Evolutionary conservation across 2,113 vertebrate genomes (phyloP).

Genomic region (Triplophysa rosa): DNA sequence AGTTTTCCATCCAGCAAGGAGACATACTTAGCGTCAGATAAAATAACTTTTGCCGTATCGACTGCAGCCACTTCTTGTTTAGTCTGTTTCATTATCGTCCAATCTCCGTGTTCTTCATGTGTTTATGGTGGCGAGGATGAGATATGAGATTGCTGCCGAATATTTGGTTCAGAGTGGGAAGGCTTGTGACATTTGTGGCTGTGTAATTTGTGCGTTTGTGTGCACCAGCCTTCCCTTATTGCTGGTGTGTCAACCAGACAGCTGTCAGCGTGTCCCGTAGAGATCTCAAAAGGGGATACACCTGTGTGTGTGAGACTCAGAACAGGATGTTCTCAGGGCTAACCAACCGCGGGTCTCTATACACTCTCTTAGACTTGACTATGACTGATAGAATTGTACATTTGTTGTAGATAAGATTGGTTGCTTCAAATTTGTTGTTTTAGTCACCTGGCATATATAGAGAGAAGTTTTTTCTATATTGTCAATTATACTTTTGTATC

Average conservation of each 20-base stretch:
- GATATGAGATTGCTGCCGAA: not conserved
- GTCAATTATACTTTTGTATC: too few species aligned
- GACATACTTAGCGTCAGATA: not conserved
- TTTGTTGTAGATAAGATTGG: not conserved
- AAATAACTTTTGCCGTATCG: not conserved
- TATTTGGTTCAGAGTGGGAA: not conserved
- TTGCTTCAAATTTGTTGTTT: not conserved
- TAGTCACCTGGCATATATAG: too few species aligned
- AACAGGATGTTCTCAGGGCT: conserved; percentile 47
- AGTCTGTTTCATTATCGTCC: conserved; percentile 26
- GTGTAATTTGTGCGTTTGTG: conserved; percentile 3
- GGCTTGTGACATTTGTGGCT: conserved; percentile 6
- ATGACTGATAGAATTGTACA: conserved; percentile 3
- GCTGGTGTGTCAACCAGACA: conserved; percentile 21
- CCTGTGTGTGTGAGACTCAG: conserved; percentile 34
- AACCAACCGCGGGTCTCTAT: not conserved
- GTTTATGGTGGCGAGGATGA: conserved; percentile 17
- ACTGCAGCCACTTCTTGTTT: conserved; percentile 14
- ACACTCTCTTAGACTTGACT: not conserved
- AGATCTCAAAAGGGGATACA: conserved; percentile 52
- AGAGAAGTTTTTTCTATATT: too few species aligned
- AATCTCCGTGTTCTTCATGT: conserved; percentile 13
- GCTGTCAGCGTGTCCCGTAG: conserved; percentile 35
- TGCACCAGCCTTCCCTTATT: conserved; percentile 7
- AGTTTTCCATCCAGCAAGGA: not conserved